Evolutionary conservation across 2,888 invertebrate species (phyloP).

Genomic region (Parnassius orleans): DNA sequence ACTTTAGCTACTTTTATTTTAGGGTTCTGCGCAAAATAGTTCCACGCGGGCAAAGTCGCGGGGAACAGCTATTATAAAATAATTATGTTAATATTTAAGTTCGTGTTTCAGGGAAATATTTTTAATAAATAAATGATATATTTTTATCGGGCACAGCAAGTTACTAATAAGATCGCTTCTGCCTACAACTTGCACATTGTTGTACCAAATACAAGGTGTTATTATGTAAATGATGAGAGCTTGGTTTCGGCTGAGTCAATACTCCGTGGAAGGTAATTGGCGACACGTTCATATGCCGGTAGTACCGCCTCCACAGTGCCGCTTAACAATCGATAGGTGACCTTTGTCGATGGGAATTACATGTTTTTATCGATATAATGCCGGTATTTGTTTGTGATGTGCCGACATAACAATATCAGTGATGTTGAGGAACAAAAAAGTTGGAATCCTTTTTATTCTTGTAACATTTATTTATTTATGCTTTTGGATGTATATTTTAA

Average conservation of each 20-base stretch:
- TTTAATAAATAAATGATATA: too few relatives aligned
- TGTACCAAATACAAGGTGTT: conserved; percentile 63
- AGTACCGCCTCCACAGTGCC: conserved; percentile 46
- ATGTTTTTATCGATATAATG: conserved; percentile 27
- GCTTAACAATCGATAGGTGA: conserved; percentile 42
- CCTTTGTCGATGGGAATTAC: conserved; percentile 42
- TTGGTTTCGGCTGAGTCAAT: conserved; percentile 77
- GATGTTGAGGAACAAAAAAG: not conserved
- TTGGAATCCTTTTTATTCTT: too few relatives aligned
- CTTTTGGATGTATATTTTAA: too few relatives aligned
- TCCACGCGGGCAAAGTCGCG: too few relatives aligned
- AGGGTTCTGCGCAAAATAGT: too few relatives aligned
- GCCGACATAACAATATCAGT: conserved; percentile 5
- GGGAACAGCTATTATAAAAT: too few relatives aligned
- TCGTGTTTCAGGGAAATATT: too few relatives aligned
- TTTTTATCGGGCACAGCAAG: too few relatives aligned
- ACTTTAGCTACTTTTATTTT: too few relatives aligned
- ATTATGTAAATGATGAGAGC: conserved; percentile 80
- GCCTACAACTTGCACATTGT: conserved; percentile 37
- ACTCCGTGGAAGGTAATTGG: conserved; percentile 69
- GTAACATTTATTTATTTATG: too few relatives aligned
- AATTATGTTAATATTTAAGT: too few relatives aligned
- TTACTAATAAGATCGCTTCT: conserved; percentile 24
- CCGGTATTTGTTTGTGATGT: conserved; percentile 18
- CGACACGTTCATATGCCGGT: conserved; percentile 59